A percentile compares a stretch with the other conserved stretches of the same genome.
phyloP scores from a whole-genome alignment of 2,888 invertebrate genomes.

The Erebia epiphron region DNA sequence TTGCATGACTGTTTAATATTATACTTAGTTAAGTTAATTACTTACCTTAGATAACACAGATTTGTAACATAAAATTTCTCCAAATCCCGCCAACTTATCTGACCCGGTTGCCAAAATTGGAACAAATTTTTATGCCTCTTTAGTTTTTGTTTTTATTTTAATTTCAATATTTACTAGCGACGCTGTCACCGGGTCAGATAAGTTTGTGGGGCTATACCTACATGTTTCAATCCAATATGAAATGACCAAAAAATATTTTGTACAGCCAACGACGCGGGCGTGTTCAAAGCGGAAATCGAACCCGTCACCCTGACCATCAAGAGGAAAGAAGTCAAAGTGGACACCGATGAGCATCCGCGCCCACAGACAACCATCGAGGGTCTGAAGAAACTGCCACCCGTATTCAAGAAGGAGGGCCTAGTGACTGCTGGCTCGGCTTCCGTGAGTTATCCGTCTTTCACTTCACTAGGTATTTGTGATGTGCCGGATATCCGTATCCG shows the following conservation, averaged over 20 bases:
- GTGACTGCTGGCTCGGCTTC: slow-evolving; percentile 98
- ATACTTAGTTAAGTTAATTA: too few species aligned
- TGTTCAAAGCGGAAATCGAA: slow-evolving; percentile 94
- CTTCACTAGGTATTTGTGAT: not conserved
- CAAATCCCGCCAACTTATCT: too few species aligned
- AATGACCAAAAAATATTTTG: not conserved
- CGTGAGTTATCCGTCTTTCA: slow-evolving; percentile 77
- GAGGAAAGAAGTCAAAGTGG: slow-evolving; percentile 90
- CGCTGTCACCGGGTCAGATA: too few species aligned
- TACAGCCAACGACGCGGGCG: slow-evolving; percentile 92
- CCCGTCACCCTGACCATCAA: slow-evolving; percentile 93
- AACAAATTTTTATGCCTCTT: too few species aligned
- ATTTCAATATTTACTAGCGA: too few species aligned
- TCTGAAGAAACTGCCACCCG: slow-evolving; percentile 91
- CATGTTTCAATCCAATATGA: not conserved
- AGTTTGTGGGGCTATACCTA: too few species aligned
- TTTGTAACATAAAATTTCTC: too few species aligned
- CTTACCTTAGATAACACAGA: too few species aligned
- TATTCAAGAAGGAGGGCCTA: slow-evolving; percentile 97
- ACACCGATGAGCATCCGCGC: slow-evolving; percentile 96
- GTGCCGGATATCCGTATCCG: too few species aligned
- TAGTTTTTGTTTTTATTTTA: too few species aligned
- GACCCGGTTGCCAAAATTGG: too few species aligned
- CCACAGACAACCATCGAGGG: slow-evolving; percentile 93
- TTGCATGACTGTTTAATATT: too few species aligned